Evolutionary conservation across 1,140 invertebrate genomes (phyloP).

Genomic region (Globodera rostochiensis): DNA sequence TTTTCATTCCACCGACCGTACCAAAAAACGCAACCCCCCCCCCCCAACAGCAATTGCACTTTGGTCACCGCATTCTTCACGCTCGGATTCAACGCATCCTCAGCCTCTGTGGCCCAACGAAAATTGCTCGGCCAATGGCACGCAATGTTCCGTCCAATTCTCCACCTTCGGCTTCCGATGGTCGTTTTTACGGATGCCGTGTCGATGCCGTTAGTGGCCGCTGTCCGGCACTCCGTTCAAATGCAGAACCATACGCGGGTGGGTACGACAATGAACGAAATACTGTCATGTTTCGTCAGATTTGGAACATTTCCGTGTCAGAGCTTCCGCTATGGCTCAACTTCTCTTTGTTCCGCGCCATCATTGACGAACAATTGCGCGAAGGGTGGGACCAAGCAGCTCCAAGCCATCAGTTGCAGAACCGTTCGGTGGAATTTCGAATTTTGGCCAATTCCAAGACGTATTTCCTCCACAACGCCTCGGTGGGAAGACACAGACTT

Average conservation of each 20-base stretch:
- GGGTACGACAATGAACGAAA: not conserved
- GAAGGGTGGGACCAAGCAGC: not conserved
- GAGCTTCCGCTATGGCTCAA: slow-evolving; percentile 51
- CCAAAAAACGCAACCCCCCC: not conserved
- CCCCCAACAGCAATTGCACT: slow-evolving; percentile 21
- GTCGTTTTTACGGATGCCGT: slow-evolving; percentile 56
- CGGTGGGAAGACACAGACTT: slow-evolving; percentile 32
- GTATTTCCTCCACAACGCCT: slow-evolving; percentile 60
- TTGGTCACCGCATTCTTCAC: slow-evolving; percentile 28
- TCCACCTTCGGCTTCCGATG: slow-evolving; percentile 53
- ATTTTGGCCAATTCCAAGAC: slow-evolving; percentile 62
- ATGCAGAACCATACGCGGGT: slow-evolving; percentile 51
- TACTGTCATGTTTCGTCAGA: slow-evolving; percentile 27
- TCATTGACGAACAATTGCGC: slow-evolving; percentile 44
- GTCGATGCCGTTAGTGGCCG: slow-evolving; percentile 50
- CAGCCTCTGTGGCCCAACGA: not conserved
- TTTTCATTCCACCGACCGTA: no score
- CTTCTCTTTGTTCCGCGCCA: slow-evolving; percentile 46
- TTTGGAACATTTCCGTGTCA: slow-evolving; percentile 43
- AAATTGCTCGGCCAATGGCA: slow-evolving; percentile 48
- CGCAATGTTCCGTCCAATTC: slow-evolving; percentile 44
- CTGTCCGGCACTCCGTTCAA: slow-evolving; percentile 42
- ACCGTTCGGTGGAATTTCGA: slow-evolving; percentile 54
- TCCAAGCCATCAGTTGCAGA: slow-evolving; percentile 53
- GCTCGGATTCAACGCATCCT: not conserved